These are phyloP conservation scores for Daktulosphaira vitifoliae DNA, from an alignment of 1,140 invertebrate species.

Conservation along the genomic window DNA sequence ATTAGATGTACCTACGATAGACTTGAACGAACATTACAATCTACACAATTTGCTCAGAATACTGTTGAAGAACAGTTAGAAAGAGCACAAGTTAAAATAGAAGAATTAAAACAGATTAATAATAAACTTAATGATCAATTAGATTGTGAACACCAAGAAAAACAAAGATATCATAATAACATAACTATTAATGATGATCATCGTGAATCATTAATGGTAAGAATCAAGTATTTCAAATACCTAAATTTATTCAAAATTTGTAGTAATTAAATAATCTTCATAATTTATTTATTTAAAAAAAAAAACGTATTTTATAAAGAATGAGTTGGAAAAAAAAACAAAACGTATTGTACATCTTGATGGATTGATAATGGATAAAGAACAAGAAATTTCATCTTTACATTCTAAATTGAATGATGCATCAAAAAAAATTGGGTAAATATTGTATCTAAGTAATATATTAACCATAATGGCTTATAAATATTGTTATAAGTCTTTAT, in stretches of 20 bases:
- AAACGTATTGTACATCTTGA: slow-evolving; percentile 6
- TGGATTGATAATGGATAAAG: slow-evolving; percentile 14
- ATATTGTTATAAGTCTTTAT: too few species aligned
- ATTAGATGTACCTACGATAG: slow-evolving; percentile 6
- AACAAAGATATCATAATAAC: slow-evolving; percentile 6
- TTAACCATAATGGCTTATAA: too few species aligned
- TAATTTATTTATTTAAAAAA: too few species aligned
- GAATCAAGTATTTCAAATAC: too few species aligned
- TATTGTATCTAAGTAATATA: background rate
- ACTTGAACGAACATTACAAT: slow-evolving; percentile 17
- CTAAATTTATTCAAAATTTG: too few species aligned
- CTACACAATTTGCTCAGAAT: slow-evolving; percentile 26
- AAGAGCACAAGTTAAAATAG: slow-evolving; percentile 17
- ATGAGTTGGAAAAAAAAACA: slow-evolving; percentile 14
- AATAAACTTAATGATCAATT: slow-evolving; percentile 28
- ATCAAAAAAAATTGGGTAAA: slow-evolving; percentile 26
- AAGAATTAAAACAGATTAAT: slow-evolving; percentile 16
- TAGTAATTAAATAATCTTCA: too few species aligned
- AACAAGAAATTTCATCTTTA: slow-evolving; percentile 5
- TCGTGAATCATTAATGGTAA: slow-evolving; percentile 6
- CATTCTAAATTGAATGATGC: slow-evolving; percentile 16
- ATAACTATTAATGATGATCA: slow-evolving; percentile 12
- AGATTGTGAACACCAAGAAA: slow-evolving; percentile 14
- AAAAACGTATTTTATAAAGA: background rate
- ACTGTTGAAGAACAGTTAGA: slow-evolving; percentile 28